Evolutionary conservation across 2,113 vertebrate genomes (phyloP), one percentile per base, ranked within the genome.

Genomic region (Silurus asotus): DNA sequence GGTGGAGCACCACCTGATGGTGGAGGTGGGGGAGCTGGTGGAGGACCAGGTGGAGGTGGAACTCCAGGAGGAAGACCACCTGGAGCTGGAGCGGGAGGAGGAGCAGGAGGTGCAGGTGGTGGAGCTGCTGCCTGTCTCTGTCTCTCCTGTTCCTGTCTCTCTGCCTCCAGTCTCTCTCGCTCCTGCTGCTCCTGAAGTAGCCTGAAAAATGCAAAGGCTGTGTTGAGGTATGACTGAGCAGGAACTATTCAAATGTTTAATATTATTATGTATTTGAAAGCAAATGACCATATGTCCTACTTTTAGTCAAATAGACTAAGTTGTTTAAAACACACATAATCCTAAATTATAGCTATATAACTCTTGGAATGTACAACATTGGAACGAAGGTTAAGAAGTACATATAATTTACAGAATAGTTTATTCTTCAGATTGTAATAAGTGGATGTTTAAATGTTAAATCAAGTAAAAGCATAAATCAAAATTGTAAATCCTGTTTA

Each of bases 41-140:
- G 94, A 3, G 92, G 88, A 0, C 91, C 92, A 0, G 88, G 88
- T 0, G 93, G 93, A 45, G 95, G 94, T 0, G 95, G 96, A 0
- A 95, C 94, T 0, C 92, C 93, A 1, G 94, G 92, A 17, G 95
- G 91, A 51, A 95, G 95, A 0, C 92, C 93, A 1, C 93, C 91
- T 19, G 95, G 90, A 48, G 93, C 92, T 3, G 95, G 94, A 89
- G 90, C 61, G 83, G 91, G 82, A 76, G 90, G n/a, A 6, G 81
- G 90, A 23, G 90, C 82, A 15, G 87, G 8, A 19, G 87, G 65
- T 11, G 91, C 61, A 20, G 83, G 56, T 25, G 87, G 82, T 9
- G 88, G 84, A 14, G 88, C 91, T 37, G 93, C 88, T 3, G 91
- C 86, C 91, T 94, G 94, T 90, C 92, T 93, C 76, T 90, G 92